These are phyloP conservation scores for Neoscelio sp. DNA, from an alignment of 2,888 invertebrate species.

Conservation along the genomic window DNA sequence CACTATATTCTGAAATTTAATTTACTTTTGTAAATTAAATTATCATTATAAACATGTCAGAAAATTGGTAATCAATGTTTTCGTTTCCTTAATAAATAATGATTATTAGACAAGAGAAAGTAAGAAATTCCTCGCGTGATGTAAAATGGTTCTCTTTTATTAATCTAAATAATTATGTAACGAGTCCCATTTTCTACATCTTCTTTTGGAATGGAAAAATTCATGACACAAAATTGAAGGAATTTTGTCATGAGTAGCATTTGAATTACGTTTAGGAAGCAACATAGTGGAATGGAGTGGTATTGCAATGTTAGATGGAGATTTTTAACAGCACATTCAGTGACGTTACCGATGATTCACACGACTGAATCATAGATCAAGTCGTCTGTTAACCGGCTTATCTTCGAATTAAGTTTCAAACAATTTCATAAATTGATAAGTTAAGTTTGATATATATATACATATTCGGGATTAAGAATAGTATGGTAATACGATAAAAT, in stretches of 20 bases:
- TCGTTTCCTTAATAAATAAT: too few relatives aligned
- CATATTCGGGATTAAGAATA: neutral
- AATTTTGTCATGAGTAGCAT: neutral
- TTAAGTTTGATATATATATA: neutral
- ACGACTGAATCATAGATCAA: conserved; percentile 13
- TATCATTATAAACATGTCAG: too few relatives aligned
- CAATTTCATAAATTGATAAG: neutral
- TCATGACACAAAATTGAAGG: neutral
- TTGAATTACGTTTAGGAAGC: neutral
- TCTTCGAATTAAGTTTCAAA: conserved; percentile 7
- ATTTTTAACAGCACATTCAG: conserved; percentile 19
- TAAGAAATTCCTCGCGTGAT: too few relatives aligned
- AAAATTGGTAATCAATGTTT: too few relatives aligned
- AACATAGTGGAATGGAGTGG: conserved; percentile 9
- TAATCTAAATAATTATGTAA: neutral
- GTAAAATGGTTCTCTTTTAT: neutral
- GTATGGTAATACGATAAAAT: neutral
- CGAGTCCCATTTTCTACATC: too few relatives aligned
- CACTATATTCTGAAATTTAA: too few relatives aligned
- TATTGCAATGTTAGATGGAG: conserved; percentile 14
- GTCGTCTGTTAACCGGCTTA: conserved; percentile 15
- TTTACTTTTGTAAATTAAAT: too few relatives aligned
- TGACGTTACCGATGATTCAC: conserved; percentile 27
- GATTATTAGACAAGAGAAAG: too few relatives aligned
- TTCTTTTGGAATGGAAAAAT: neutral